These are phyloP conservation scores for Ctenoplectra terminalis DNA, from an alignment of 1,140 invertebrate species.

Conservation along the genomic window DNA sequence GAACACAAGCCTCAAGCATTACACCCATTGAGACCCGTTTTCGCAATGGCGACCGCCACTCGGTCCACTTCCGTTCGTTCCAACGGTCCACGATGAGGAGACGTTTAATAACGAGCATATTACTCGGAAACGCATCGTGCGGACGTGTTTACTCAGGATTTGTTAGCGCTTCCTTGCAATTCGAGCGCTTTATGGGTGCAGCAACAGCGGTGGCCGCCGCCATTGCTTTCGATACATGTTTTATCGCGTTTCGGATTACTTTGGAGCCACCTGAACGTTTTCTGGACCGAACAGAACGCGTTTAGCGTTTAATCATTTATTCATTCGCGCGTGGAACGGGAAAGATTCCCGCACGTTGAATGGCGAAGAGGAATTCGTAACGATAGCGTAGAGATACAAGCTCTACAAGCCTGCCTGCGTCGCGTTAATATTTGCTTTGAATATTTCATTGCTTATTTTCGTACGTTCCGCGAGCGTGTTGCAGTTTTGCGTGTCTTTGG, in stretches of 20 bases:
- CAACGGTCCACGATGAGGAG: background rate
- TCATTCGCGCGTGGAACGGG: background rate
- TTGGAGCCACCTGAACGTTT: constrained; percentile 17
- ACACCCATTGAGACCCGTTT: too few relatives aligned
- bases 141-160: constrained; percentile 43
- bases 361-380: constrained; percentile 34
- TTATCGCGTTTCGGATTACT: constrained; percentile 40
- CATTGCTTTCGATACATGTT: constrained; percentile 34
- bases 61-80: constrained; percentile 9
- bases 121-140: constrained; percentile 33
- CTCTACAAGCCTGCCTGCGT: too few relatives aligned
- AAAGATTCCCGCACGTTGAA: background rate
- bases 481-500: background rate
- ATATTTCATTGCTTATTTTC: constrained; percentile 20
- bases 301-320: constrained; percentile 28
- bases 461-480: background rate
- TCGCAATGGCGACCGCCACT: background rate
- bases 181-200: constrained; percentile 20
- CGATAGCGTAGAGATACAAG: background rate
- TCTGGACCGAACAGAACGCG: background rate
- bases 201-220: background rate
- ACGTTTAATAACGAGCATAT: constrained; percentile 48
- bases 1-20: too few relatives aligned
- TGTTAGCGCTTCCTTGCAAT: constrained; percentile 43
- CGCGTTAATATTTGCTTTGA: constrained; percentile 16